Percentiles rank a stretch among this genome's conserved stretches.
Evolutionary conservation across 2,888 invertebrate species (phyloP).

Genomic region (Drosophila suboccidentalis): DNA sequence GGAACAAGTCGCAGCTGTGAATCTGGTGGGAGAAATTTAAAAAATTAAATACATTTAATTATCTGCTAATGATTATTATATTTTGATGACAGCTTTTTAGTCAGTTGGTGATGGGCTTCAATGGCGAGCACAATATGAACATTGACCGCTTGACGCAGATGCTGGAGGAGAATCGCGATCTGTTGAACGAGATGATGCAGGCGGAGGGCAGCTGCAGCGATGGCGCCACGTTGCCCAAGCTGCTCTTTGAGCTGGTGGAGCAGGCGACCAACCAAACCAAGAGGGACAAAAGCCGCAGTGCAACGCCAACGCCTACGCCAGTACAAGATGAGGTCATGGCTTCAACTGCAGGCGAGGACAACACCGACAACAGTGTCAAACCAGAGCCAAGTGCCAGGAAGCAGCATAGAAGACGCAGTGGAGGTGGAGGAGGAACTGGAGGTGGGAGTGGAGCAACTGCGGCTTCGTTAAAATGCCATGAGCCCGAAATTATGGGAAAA

Average conservation of each 20-base stretch:
- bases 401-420: slow-evolving; percentile 35
- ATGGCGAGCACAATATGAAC: slow-evolving; percentile 90
- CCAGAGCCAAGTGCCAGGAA: slow-evolving; percentile 34
- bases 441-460: slow-evolving; percentile 15
- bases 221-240: slow-evolving; percentile 91
- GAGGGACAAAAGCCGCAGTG: slow-evolving; percentile 53
- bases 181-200: slow-evolving; percentile 92
- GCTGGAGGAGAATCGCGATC: slow-evolving; percentile 92
- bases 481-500: slow-evolving; percentile 83
- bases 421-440: neutral
- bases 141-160: slow-evolving; percentile 91
- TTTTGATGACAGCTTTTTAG: slow-evolving; percentile 89
- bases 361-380: slow-evolving; percentile 51
- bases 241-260: slow-evolving; percentile 91
- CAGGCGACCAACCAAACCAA: slow-evolving; percentile 86
- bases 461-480: slow-evolving; percentile 77
- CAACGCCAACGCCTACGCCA: no score
- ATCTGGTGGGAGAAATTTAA: slow-evolving; percentile 87
- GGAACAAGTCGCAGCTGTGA: slow-evolving; percentile 93
- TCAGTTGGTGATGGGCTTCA: slow-evolving; percentile 91
- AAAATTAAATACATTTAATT: no score
- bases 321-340: slow-evolving; percentile 17
- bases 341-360: slow-evolving; percentile 37
- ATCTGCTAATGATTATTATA: neutral
- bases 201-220: slow-evolving; percentile 89